phyloP scores from a whole-genome alignment of 2,113 vertebrate species.

The Cisticola juncidis region DNA sequence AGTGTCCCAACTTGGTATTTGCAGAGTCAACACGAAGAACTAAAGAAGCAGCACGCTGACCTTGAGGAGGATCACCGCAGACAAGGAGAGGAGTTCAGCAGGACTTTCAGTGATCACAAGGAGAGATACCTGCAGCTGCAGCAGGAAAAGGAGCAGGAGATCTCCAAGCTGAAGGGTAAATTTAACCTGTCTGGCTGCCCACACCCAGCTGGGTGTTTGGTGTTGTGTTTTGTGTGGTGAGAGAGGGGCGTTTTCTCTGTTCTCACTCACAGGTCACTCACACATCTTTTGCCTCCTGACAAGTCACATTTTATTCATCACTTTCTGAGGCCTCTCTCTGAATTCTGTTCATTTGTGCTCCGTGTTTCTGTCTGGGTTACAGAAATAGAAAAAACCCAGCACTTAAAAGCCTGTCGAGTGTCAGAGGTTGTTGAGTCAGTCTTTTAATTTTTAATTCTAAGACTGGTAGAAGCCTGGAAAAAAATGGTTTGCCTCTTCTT shows the following conservation, averaged over 20 bases:
- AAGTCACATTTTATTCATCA: background rate
- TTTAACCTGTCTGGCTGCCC: background rate
- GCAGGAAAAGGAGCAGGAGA: constrained; percentile 86
- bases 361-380: background rate
- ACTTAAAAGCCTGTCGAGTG: background rate
- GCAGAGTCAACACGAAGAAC: constrained; percentile 94
- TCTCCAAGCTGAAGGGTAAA: constrained; percentile 91
- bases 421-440: background rate
- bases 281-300: background rate
- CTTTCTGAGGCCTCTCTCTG: background rate
- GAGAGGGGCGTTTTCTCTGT: background rate
- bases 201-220: background rate
- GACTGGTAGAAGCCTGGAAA: background rate
- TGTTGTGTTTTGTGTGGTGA: background rate
- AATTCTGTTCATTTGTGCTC: background rate
- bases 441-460: background rate
- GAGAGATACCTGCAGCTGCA: constrained; percentile 85
- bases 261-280: background rate
- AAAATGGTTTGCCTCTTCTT: background rate
- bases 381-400: background rate
- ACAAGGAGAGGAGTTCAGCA: constrained; percentile 86
- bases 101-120: constrained; percentile 85
- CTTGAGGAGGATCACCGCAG: constrained; percentile 88
- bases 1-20: constrained; percentile 31
- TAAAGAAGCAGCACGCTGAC: constrained; percentile 90